These are phyloP conservation scores for Harpagifer antarcticus DNA, from an alignment of 2,797 vertebrate genomes.

Conservation along the genomic window DNA sequence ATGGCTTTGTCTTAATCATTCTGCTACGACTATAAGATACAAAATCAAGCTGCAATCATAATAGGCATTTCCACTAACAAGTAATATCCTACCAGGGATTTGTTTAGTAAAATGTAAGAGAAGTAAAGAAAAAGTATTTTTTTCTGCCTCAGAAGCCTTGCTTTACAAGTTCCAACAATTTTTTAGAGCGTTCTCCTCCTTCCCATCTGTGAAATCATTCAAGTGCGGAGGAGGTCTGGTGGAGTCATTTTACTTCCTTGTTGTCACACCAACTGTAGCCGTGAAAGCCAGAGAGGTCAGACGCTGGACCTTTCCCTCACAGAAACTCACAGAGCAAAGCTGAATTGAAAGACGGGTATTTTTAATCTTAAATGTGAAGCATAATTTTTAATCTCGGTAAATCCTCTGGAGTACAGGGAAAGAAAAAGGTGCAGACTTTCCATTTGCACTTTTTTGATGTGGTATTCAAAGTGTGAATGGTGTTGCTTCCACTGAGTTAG, in stretches of 20 bases:
- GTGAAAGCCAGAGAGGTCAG: slow-evolving; percentile 34
- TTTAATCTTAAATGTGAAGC: slow-evolving; percentile 1
- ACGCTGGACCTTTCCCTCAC: slow-evolving; percentile 11
- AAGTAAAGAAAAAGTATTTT: neutral
- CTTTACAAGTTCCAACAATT: slow-evolving; percentile 40
- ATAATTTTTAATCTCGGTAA: neutral
- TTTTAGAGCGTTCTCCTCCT: slow-evolving; percentile 33
- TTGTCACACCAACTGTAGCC: slow-evolving; percentile 55
- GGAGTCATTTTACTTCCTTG: slow-evolving; percentile 71
- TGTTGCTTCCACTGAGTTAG: neutral
- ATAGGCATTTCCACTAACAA: neutral
- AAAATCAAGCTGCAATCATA: neutral
- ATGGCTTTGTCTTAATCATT: neutral
- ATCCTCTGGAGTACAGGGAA: neutral
- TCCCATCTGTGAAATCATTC: slow-evolving; percentile 75
- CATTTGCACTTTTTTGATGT: neutral
- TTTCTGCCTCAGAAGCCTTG: slow-evolving; percentile 6
- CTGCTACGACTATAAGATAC: neutral
- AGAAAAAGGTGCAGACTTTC: neutral
- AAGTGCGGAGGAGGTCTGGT: slow-evolving; percentile 67
- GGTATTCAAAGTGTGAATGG: neutral
- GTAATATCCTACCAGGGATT: neutral
- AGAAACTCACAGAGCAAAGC: slow-evolving; percentile 21
- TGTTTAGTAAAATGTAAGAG: neutral
- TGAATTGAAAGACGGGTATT: neutral